phyloP scores from a whole-genome alignment of 2,888 invertebrate genomes.

The Drosophila koepferae region DNA sequence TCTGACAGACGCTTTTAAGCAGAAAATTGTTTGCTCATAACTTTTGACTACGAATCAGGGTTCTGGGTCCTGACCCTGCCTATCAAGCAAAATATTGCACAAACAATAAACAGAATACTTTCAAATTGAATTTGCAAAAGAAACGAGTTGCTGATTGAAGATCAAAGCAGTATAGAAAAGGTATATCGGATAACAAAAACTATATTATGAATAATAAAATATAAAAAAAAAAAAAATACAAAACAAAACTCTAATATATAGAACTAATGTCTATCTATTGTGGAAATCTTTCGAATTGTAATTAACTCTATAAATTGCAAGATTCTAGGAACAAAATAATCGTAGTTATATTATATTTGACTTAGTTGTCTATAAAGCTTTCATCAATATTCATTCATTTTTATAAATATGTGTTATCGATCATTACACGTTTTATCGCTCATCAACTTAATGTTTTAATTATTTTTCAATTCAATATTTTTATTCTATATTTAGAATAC shows the following conservation, averaged over 20 bases:
- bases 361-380: no score
- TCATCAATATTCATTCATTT: no score
- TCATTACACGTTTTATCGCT: neutral
- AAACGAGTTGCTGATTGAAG: neutral
- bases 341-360: no score
- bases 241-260: no score
- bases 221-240: neutral
- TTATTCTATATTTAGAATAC: no score
- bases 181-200: neutral
- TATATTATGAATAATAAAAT: neutral
- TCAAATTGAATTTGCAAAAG: constrained; percentile 1
- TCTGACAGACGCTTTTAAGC: constrained; percentile 80
- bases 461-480: no score
- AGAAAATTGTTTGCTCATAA: constrained; percentile 81
- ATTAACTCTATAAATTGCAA: neutral
- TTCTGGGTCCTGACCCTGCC: constrained; percentile 18
- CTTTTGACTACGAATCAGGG: constrained; percentile 56
- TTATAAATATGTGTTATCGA: neutral
- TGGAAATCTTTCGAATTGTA: neutral
- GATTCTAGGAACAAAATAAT: neutral
- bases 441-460: neutral
- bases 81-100: constrained; percentile 16
- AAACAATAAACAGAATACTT: constrained; percentile 9
- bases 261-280: neutral
- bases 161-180: no score